Evolutionary conservation across 2,888 invertebrate genomes (phyloP).

Genomic region (Monochamus alternatus): DNA sequence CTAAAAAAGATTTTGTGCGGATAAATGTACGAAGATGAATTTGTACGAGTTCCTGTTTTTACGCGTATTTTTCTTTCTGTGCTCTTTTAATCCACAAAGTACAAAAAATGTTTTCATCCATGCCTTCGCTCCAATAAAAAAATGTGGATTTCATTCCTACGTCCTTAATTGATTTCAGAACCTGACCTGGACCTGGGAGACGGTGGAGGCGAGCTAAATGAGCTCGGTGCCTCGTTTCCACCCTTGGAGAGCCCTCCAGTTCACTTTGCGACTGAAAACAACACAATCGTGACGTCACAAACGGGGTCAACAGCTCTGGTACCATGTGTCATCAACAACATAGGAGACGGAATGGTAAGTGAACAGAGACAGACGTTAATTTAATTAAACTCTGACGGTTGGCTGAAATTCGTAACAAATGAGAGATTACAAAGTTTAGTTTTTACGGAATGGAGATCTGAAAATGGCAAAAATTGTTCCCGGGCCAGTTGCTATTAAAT

Average conservation of each 20-base stretch:
- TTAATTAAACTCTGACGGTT: conserved; percentile 1
- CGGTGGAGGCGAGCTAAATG: conserved; percentile 66
- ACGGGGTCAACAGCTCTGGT: conserved; percentile 88
- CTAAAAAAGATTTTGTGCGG: no score
- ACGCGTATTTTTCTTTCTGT: no score
- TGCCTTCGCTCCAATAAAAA: not conserved
- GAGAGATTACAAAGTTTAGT: not conserved
- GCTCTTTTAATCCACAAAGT: no score
- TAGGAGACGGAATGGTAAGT: conserved; percentile 92
- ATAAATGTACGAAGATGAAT: no score
- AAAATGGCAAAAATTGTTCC: not conserved
- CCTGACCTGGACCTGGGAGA: conserved; percentile 59
- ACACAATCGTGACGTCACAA: conserved; percentile 86
- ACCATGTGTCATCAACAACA: conserved; percentile 88
- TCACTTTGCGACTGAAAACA: conserved; percentile 88
- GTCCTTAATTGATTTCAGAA: conserved; percentile 44
- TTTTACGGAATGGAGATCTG: not conserved
- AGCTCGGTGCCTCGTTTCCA: conserved; percentile 68
- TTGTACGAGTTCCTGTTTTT: no score
- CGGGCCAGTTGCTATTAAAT: no score
- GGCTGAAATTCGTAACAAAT: conserved; percentile 13
- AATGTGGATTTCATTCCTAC: not conserved
- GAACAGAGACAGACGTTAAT: conserved; percentile 1
- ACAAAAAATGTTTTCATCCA: not conserved
- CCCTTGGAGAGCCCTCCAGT: conserved; percentile 76